Conservation (phyloP, 1,140 invertebrate genomes). For the Drosophila pallidifrons region DNA sequence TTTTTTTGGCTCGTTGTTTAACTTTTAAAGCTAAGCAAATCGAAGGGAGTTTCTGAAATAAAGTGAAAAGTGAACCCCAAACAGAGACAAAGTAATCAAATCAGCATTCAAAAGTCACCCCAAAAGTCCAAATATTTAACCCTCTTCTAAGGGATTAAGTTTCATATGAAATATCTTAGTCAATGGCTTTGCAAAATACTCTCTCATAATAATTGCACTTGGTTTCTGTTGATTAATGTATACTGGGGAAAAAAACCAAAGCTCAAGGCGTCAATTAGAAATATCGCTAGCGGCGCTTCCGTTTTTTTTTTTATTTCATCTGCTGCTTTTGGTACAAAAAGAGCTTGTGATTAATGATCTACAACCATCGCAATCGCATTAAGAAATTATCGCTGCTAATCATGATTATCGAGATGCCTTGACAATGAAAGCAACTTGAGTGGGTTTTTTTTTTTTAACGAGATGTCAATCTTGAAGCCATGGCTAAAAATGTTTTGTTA, state of each 20-base stretch:
- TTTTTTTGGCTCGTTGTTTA: slow-evolving; percentile 22
- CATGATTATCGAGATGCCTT: slow-evolving; percentile 1
- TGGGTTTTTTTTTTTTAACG: neutral
- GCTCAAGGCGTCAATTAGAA: slow-evolving; percentile 4
- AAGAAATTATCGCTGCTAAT: slow-evolving; percentile 18
- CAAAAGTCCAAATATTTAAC: neutral
- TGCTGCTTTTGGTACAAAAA: neutral
- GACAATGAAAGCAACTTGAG: slow-evolving; percentile 13
- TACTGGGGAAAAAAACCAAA: neutral
- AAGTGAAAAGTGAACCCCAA: slow-evolving; percentile 19
- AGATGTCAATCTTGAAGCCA: neutral
- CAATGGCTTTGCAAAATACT: neutral
- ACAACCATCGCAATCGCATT: neutral
- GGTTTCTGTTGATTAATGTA: slow-evolving; percentile 8
- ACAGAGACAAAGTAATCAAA: slow-evolving; percentile 4
- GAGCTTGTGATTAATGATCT: slow-evolving; percentile 2
- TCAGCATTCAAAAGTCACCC: slow-evolving; percentile 5
- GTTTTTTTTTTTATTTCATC: neutral
- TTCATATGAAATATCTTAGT: no score
- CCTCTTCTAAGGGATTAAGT: neutral
- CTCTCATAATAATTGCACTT: slow-evolving; percentile 5
- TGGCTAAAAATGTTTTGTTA: neutral
- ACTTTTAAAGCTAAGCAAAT: slow-evolving; percentile 9
- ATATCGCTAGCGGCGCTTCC: neutral
- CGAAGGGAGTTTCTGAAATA: slow-evolving; percentile 26